Conservation (phyloP, 2,113 vertebrate species). For the Lepisosteus osseus region DNA sequence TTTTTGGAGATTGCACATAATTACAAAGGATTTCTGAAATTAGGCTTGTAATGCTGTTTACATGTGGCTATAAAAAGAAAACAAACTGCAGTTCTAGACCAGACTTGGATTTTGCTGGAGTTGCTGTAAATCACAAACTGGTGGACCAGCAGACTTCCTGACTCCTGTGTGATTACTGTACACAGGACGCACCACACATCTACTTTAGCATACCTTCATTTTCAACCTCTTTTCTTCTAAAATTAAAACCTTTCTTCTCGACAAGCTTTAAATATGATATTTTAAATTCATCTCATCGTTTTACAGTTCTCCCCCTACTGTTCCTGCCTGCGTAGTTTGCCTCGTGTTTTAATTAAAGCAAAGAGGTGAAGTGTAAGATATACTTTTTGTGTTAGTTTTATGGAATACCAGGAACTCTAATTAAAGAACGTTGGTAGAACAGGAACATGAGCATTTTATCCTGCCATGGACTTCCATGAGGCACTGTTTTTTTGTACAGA, state of each 20-base stretch:
- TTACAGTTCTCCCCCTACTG: background rate
- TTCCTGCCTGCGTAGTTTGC: background rate
- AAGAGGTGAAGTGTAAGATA: background rate
- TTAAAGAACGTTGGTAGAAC: conserved; percentile 28
- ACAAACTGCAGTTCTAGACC: conserved; percentile 39
- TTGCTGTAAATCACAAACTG: conserved; percentile 65
- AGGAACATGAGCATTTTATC: conserved; percentile 55
- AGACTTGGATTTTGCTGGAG: conserved; percentile 47
- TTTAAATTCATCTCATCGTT: background rate
- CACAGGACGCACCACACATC: background rate
- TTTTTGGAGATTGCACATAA: conserved; percentile 53
- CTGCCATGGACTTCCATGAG: conserved; percentile 52
- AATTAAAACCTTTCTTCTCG: background rate
- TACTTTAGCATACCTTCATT: conserved; percentile 4
- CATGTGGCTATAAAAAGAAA: conserved; percentile 57
- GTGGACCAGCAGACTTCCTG: conserved; percentile 54
- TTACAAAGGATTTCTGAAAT: conserved; percentile 56
- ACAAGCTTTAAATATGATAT: background rate
- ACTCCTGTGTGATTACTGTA: conserved; percentile 42
- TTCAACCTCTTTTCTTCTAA: background rate
- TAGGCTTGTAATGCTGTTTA: conserved; percentile 60
- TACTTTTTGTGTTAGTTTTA: background rate
- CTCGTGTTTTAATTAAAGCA: background rate
- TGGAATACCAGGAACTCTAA: conserved; percentile 24
- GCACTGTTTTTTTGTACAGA: conserved; percentile 45